Conservation (phyloP, 2,113 vertebrate genomes). For the Pollimyrus isidori region DNA sequence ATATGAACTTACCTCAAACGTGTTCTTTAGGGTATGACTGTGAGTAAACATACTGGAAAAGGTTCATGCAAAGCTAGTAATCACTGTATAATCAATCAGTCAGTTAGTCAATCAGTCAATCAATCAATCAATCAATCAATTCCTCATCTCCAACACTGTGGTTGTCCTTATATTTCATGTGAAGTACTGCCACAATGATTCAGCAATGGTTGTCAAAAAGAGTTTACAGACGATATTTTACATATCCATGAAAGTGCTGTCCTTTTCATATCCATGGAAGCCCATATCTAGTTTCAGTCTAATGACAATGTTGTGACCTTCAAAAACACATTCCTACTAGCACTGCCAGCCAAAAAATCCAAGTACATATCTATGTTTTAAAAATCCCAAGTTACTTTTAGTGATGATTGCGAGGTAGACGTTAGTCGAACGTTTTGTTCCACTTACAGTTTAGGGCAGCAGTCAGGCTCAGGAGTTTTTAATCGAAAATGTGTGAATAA, state of each 20-base stretch:
- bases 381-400: background rate
- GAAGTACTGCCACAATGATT: background rate
- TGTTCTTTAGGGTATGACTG: background rate
- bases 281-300: background rate
- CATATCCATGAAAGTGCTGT: background rate
- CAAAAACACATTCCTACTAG: background rate
- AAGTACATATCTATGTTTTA: background rate
- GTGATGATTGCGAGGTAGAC: background rate
- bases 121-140: background rate
- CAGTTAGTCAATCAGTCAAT: background rate
- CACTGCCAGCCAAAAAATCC: background rate
- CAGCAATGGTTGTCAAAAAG: background rate
- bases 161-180: background rate
- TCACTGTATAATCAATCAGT: background rate
- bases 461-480: background rate
- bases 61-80: background rate
- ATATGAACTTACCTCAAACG: background rate
- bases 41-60: background rate
- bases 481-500: background rate
- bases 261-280: background rate
- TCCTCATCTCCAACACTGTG: background rate
- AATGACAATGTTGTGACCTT: background rate
- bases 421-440: background rate
- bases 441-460: background rate
- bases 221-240: background rate